Conservation (phyloP, 1,140 invertebrate species). For the Centruroides sculpturatus region DNA sequence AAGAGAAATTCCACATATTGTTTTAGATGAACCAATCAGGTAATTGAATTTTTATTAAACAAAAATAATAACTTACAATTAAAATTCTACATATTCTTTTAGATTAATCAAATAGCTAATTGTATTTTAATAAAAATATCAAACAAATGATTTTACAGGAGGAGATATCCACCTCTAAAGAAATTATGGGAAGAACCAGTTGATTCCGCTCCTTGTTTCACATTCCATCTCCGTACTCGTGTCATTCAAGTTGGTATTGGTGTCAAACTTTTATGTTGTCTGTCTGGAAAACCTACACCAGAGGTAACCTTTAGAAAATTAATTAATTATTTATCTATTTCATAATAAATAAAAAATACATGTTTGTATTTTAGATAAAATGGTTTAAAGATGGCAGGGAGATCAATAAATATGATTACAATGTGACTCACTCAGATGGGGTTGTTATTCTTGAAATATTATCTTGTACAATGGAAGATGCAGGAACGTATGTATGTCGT, state of each 20-base stretch:
- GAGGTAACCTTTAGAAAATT: background rate
- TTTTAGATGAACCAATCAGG: constrained; percentile 14
- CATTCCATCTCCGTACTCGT: constrained; percentile 90
- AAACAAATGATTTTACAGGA: no score
- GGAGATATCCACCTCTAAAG: constrained; percentile 3
- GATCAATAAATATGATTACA: constrained; percentile 76
- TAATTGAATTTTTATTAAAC: background rate
- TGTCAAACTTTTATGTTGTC: constrained; percentile 88
- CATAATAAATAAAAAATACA: background rate
- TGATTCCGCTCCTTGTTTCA: constrained; percentile 84
- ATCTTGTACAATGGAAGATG: constrained; percentile 83
- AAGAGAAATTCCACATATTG: constrained; percentile 46
- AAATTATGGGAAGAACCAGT: constrained; percentile 50
- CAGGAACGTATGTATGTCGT: constrained; percentile 86
- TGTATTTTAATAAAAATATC: no score
- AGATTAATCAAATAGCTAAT: constrained; percentile 11
- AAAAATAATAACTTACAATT: no score
- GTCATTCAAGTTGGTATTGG: constrained; percentile 67
- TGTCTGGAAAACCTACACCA: constrained; percentile 84
- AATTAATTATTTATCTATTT: background rate
- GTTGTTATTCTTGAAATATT: constrained; percentile 93
- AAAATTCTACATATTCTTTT: constrained; percentile 38
- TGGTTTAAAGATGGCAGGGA: constrained; percentile 91
- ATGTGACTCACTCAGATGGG: constrained; percentile 77
- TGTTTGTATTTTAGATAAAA: constrained; percentile 39